Evolutionary conservation across 2,797 vertebrate genomes (phyloP).

Genomic region (Channa striata): DNA sequence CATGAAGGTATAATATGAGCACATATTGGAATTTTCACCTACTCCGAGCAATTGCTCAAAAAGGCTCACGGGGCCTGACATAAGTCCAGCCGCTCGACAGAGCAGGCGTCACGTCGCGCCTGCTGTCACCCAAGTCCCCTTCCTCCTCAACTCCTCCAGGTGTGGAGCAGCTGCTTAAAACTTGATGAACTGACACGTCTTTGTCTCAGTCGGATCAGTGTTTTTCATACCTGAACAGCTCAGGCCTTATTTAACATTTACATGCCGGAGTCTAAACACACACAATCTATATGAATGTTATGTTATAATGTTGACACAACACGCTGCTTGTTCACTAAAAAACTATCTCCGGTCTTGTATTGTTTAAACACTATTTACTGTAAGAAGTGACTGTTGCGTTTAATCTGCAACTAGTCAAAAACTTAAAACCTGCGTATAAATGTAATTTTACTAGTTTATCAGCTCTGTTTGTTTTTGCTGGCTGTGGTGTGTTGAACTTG

Average conservation of each 20-base stretch:
- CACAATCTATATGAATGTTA: conserved; percentile 48
- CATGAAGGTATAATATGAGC: background rate
- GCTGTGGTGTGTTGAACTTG: conserved; percentile 32
- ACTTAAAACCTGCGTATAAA: conserved; percentile 8
- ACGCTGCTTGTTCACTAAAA: conserved; percentile 33
- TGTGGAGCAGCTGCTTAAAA: conserved; percentile 34
- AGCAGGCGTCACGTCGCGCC: background rate
- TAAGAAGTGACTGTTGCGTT: conserved; percentile 25
- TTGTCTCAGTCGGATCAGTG: conserved; percentile 5
- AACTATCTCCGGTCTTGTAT: background rate
- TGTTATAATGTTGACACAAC: conserved; percentile 28
- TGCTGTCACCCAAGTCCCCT: conserved; percentile 1
- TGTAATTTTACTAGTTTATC: conserved; percentile 45
- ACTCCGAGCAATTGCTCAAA: background rate
- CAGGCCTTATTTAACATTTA: conserved; percentile 45
- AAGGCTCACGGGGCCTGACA: background rate
- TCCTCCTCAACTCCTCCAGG: background rate
- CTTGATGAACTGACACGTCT: conserved; percentile 1
- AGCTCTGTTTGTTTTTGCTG: conserved; percentile 57
- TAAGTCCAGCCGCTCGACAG: background rate
- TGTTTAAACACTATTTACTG: conserved; percentile 24
- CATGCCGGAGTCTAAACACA: conserved; percentile 3
- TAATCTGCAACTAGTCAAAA: conserved; percentile 37
- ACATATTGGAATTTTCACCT: background rate
- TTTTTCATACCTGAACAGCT: conserved; percentile 10